Base-by-base conservation (phyloP, 2,113 vertebrate genomes). In the Heterotilapia buettikoferi region DNA sequence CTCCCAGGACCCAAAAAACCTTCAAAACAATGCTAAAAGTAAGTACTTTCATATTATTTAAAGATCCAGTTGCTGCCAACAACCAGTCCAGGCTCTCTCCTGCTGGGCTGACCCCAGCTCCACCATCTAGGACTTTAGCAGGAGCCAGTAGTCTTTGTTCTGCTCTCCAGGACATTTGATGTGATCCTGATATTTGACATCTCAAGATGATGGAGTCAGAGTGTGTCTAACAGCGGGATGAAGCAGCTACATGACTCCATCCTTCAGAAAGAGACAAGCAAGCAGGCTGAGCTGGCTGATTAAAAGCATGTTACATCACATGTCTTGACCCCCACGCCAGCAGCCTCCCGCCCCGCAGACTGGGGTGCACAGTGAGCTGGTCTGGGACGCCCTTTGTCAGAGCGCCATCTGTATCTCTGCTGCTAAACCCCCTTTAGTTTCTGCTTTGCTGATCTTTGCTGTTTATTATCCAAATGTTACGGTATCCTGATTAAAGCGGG, bases 401-500 rank as follows among this genome's bases (percentile, higher is more conserved):
- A 57, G 54, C 12, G 6, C 21, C 26, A 18, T 4, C 16, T 19
- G 61, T 12, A 66, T 36, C 61, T 66, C 33, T 66, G 61, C 61
- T n/a, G 61, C 10, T 24, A 66, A 66, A 66, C 33, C 11, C 40
- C 5, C 5, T 66, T 66, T 38, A 38, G 6, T n/a, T 66, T 66
- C 61, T 66, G 61, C 61, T 66, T 66, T 66, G 59, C 14, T 61
- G 8, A 31, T 61, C 14, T 31, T 31, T 61, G 0, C 33, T 2
- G 33, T 66, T 38, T 66, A 66, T 38, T 19, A 66, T 4, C 31
- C 1, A 66, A 0, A 66, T 1, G 18, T 12, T 4, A 3, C 33
- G 6, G 0, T 2, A 9, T 16, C 1, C 61, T 66, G 19, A 0
- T 66, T 38, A 38, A 36, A 38, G 33, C 33, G 6, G 11, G 33